A percentile compares a stretch with the other conserved stretches of the same genome.
Evolutionary conservation across 2,888 invertebrate genomes (phyloP).

Genomic region (Chelonus formosanus): DNA sequence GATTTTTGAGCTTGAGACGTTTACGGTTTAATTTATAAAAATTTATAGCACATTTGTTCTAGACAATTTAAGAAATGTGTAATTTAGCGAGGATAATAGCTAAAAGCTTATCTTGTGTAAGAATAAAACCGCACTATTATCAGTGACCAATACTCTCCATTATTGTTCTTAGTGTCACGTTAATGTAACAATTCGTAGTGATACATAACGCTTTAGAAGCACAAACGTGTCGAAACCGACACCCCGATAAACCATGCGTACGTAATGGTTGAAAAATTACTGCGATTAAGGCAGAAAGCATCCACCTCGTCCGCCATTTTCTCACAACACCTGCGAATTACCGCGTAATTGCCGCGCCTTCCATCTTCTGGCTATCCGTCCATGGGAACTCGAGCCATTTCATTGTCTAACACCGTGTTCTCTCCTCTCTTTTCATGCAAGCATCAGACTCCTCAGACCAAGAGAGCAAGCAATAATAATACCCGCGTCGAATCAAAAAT

Average conservation of each 20-base stretch:
- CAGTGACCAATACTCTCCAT: no score
- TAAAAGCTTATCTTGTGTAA: no score
- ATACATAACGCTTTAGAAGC: conserved; percentile 2
- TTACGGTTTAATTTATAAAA: no score
- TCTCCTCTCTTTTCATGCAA: conserved; percentile 2
- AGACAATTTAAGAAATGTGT: no score
- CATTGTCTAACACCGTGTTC: conserved; percentile 55
- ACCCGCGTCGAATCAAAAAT: conserved; percentile 60
- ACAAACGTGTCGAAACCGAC: conserved; percentile 12
- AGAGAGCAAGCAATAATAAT: conserved; percentile 47
- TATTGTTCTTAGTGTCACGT: no score
- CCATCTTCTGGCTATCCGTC: conserved; percentile 51
- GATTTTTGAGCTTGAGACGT: no score
- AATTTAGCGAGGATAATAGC: no score
- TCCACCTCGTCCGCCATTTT: conserved; percentile 58
- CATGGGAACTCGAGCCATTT: conserved; percentile 59
- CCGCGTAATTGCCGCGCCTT: conserved; percentile 61
- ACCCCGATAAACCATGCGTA: conserved; percentile 30
- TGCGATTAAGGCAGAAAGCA: conserved; percentile 62
- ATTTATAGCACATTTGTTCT: no score
- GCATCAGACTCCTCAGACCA: conserved; percentile 15
- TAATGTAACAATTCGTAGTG: neutral
- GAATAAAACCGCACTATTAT: no score
- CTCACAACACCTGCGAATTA: conserved; percentile 64
- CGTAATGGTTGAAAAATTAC: conserved; percentile 62